These are phyloP conservation scores for Samia ricini DNA, from an alignment of 1,140 invertebrate species.

Conservation along the genomic window DNA sequence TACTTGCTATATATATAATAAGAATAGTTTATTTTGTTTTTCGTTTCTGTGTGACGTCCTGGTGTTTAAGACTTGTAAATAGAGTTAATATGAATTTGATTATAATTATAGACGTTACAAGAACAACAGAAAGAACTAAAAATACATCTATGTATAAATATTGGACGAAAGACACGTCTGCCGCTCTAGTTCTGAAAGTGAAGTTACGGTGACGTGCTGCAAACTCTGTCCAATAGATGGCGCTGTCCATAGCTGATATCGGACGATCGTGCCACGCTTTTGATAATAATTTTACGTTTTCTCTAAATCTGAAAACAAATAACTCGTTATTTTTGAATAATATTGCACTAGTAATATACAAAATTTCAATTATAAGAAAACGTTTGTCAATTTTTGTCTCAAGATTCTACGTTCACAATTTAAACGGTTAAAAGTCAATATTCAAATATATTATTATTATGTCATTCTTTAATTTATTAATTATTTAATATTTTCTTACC, in stretches of 20 bases:
- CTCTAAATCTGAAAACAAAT: constrained; percentile 46
- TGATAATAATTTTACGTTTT: constrained; percentile 73
- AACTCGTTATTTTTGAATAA: constrained; percentile 10
- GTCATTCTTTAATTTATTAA: neutral
- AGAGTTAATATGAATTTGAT: neutral
- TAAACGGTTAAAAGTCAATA: neutral
- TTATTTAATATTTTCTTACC: constrained; percentile 74
- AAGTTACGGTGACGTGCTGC: constrained; percentile 69
- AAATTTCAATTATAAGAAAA: too few relatives aligned
- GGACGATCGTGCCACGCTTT: constrained; percentile 77
- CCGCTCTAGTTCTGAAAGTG: constrained; percentile 51
- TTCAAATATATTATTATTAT: neutral
- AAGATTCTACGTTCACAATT: too few relatives aligned
- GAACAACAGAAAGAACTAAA: constrained; percentile 21
- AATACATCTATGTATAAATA: constrained; percentile 39
- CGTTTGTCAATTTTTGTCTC: too few relatives aligned
- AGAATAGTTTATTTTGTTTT: neutral
- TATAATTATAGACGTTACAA: constrained; percentile 1
- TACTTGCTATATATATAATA: too few relatives aligned
- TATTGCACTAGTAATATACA: too few relatives aligned
- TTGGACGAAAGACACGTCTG: constrained; percentile 45
- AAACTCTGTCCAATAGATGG: constrained; percentile 79
- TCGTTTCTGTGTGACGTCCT: neutral
- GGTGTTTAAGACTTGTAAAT: neutral
- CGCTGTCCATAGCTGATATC: constrained; percentile 70